These are phyloP conservation scores for Limonius californicus DNA, from an alignment of 1,140 invertebrate genomes.

Conservation along the genomic window DNA sequence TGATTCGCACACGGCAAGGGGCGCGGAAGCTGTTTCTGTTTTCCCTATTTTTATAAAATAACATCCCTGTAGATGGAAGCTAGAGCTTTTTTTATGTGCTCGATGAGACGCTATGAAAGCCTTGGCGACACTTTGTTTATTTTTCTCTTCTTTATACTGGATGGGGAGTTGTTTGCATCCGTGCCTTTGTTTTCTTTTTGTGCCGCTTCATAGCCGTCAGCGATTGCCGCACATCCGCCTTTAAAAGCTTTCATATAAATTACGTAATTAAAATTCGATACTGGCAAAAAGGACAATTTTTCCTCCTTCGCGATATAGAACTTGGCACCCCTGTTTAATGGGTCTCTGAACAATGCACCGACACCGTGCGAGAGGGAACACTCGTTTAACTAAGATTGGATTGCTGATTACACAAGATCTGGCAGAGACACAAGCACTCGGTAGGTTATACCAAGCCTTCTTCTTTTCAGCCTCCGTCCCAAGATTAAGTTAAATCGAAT, in stretches of 20 bases:
- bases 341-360: not conserved
- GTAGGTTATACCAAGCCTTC: too few relatives aligned
- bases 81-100: not conserved
- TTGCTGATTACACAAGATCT: not conserved
- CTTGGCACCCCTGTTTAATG: not conserved
- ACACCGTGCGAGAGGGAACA: not conserved
- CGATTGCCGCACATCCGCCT: not conserved
- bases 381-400: not conserved
- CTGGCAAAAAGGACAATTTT: not conserved
- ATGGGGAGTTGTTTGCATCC: not conserved
- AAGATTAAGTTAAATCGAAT: too few relatives aligned
- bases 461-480: too few relatives aligned
- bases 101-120: not conserved
- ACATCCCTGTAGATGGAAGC: not conserved
- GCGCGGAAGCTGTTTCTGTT: not conserved
- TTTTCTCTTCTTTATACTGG: not conserved
- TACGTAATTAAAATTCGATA: not conserved
- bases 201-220: not conserved
- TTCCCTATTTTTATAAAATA: constrained; percentile 1
- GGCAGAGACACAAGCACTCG: not conserved
- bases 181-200: not conserved
- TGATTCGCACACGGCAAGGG: not conserved
- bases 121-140: not conserved
- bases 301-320: not conserved
- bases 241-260: not conserved